Conservation (phyloP, 2,113 vertebrate genomes). For the Eulemur rufifrons region DNA sequence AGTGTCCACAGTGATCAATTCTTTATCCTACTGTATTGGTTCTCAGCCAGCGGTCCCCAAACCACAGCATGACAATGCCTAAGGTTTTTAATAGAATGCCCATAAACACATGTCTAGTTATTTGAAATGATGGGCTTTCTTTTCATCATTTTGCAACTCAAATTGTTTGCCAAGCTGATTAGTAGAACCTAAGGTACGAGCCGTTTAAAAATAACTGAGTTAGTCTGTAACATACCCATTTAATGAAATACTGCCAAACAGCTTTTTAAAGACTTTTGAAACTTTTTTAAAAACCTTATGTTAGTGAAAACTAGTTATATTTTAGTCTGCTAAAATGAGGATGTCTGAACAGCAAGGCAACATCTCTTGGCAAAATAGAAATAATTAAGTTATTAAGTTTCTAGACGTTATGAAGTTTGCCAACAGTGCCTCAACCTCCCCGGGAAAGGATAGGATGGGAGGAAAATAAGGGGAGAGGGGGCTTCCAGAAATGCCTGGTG, state of each 20-base stretch:
- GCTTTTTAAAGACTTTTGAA: background rate
- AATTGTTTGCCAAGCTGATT: background rate
- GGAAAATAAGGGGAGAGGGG: background rate
- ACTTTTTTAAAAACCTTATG: background rate
- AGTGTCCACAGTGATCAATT: background rate
- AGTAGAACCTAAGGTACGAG: background rate
- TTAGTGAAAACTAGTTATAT: background rate
- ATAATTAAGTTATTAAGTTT: background rate
- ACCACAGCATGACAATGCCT: background rate
- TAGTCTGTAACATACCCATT: background rate
- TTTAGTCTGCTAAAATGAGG: background rate
- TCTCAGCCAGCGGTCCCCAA: background rate
- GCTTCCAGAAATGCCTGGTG: background rate
- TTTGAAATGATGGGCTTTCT: background rate
- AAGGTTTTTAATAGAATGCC: background rate
- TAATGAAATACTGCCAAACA: background rate
- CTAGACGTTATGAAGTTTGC: background rate
- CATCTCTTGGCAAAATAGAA: background rate
- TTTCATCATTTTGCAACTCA: background rate
- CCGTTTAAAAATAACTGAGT: background rate
- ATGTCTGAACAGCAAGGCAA: background rate
- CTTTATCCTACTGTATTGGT: background rate
- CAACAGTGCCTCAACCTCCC: background rate
- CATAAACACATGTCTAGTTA: background rate
- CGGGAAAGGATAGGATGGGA: background rate